These are phyloP conservation scores for Drosophila albomicans DNA, from an alignment of 1,140 invertebrate genomes.

Conservation along the genomic window DNA sequence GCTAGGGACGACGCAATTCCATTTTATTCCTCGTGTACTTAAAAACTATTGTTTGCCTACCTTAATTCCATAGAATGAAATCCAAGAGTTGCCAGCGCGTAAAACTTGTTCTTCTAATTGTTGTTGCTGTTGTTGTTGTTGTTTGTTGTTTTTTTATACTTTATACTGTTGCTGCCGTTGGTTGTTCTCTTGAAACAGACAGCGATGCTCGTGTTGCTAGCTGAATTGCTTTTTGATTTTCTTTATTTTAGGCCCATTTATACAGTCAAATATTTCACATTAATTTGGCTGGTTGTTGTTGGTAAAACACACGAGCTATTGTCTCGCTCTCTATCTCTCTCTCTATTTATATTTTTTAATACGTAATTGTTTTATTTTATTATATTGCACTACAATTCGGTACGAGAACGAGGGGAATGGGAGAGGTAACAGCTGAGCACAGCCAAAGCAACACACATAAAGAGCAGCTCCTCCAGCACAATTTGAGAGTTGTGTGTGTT, in stretches of 20 bases:
- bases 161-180: no score
- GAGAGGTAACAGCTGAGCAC: constrained; percentile 21
- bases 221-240: constrained; percentile 10
- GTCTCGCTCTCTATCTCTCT: neutral
- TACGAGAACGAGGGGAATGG: neutral
- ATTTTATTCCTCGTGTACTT: constrained; percentile 10
- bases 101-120: constrained; percentile 60
- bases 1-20: constrained; percentile 17
- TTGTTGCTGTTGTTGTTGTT: neutral
- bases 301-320: neutral
- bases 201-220: neutral
- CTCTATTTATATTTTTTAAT: constrained; percentile 14
- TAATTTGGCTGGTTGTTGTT: constrained; percentile 24
- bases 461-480: constrained; percentile 19
- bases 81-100: constrained; percentile 24
- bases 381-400: neutral
- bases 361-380: constrained; percentile 43
- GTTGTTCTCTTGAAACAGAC: no score
- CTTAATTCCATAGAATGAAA: constrained; percentile 24
- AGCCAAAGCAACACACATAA: neutral
- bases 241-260: constrained; percentile 43
- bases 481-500: constrained; percentile 3
- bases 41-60: constrained; percentile 27
- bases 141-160: neutral
- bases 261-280: constrained; percentile 31